Evolutionary conservation across 1,140 invertebrate genomes (phyloP), one percentile per base, ranked within the genome.

Genomic region (Orussus abietinus): DNA sequence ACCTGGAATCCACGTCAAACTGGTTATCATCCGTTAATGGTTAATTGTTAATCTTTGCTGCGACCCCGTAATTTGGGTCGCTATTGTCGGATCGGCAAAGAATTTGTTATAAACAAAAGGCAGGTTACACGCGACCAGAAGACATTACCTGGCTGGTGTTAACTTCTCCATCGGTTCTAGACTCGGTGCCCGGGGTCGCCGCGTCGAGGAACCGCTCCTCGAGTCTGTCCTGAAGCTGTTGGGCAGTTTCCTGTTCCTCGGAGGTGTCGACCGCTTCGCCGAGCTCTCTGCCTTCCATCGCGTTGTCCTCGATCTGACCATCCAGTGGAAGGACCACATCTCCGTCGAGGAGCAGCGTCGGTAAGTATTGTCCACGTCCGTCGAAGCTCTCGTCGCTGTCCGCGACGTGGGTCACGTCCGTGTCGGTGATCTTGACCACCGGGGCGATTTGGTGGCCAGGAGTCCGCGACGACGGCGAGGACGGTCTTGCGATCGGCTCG

Each of bases 401-500:
- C 19, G 59, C 67, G 49, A 70, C 68, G 51, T 66, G 69, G 46
- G 61, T 57, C 45, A 72, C 61, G 38, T 72, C 70, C 47, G 70
- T 71, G 46, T 71, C 58, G 58, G 55, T 60, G 62, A 75, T 62
- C 54, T 67, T 50, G 57, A 69, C 71, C 47, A 66, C 69, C 58
- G 58, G 73, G 34, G 65, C 72, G 53, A 46, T 55, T 45, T 37
- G 45, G 26, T n/a, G n/a, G 40, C 69, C 51, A 44, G 38, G 56
- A 54, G 49, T 71, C 61, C 49, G 71, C 64, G 53, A 72, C 62
- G 40, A 69, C 59, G 31, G 64, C 61, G 26, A 58, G 57, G 49
- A 75, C 65, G 45, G 38, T 11, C n/a, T 36, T 19, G 45, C 63
- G 57, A 90, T 82, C 47, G 86, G 85, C 75, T 91, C 88, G 75